These are phyloP conservation scores for Tadarida brasiliensis DNA, from an alignment of 2,797 vertebrate species.

Conservation along the genomic window DNA sequence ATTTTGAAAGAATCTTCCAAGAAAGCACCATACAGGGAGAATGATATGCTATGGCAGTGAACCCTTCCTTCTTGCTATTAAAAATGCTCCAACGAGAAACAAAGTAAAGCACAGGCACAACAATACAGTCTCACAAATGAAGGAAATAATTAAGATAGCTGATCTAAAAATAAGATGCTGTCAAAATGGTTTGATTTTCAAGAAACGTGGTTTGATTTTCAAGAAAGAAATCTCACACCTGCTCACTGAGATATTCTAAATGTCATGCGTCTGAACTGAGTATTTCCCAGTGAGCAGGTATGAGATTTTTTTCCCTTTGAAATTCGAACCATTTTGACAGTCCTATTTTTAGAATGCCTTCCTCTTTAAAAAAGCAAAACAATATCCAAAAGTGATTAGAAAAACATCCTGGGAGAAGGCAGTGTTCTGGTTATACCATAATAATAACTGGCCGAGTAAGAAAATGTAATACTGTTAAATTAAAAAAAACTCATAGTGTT, in stretches of 20 bases:
- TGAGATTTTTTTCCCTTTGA: constrained; percentile 59
- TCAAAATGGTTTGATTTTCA: background rate
- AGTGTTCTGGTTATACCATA: constrained; percentile 39
- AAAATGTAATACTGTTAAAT: constrained; percentile 44
- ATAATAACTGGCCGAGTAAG: constrained; percentile 50
- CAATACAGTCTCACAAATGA: background rate
- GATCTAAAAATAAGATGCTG: background rate
- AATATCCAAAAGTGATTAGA: constrained; percentile 66
- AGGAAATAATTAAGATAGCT: background rate
- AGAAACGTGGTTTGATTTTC: background rate
- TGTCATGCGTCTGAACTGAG: constrained; percentile 16
- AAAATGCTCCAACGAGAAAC: constrained; percentile 2
- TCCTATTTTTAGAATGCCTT: constrained; percentile 68
- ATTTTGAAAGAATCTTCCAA: background rate
- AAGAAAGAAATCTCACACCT: background rate
- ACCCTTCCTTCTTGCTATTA: background rate
- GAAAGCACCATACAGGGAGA: background rate
- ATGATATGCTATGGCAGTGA: background rate
- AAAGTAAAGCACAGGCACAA: background rate
- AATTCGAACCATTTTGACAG: constrained; percentile 72
- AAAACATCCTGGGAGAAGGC: constrained; percentile 58
- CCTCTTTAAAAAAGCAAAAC: constrained; percentile 66
- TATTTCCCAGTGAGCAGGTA: constrained; percentile 68
- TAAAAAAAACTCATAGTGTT: constrained; percentile 17
- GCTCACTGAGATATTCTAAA: background rate